Evolutionary conservation across 2,888 invertebrate genomes (phyloP).

Genomic region (Phengaris arion): DNA sequence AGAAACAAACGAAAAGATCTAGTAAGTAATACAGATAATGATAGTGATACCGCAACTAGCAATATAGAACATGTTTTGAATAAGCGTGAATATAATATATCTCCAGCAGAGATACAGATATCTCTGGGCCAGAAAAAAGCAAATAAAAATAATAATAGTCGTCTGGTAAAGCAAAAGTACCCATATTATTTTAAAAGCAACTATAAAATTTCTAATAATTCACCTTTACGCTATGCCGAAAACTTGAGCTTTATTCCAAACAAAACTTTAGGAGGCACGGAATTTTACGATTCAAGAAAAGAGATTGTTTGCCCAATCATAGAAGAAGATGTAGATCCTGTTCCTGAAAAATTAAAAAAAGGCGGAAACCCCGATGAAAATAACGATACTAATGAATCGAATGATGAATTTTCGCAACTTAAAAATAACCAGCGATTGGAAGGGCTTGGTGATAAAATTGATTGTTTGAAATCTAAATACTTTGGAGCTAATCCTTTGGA

Average conservation of each 20-base stretch:
- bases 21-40: slow-evolving; percentile 13
- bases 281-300: slow-evolving; percentile 85
- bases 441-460: slow-evolving; percentile 85
- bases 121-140: slow-evolving; percentile 12
- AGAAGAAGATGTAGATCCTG: slow-evolving; percentile 73
- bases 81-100: slow-evolving; percentile 57
- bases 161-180: slow-evolving; percentile 73
- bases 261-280: slow-evolving; percentile 82
- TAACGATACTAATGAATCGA: slow-evolving; percentile 39
- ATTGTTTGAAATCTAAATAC: slow-evolving; percentile 86
- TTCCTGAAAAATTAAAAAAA: slow-evolving; percentile 73
- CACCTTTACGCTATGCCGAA: slow-evolving; percentile 83
- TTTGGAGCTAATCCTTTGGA: slow-evolving; percentile 87
- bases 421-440: slow-evolving; percentile 75
- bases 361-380: slow-evolving; percentile 52
- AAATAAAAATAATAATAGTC: slow-evolving; percentile 30
- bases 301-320: slow-evolving; percentile 76
- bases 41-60: slow-evolving; percentile 27
- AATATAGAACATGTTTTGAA: slow-evolving; percentile 48
- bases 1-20: slow-evolving; percentile 8
- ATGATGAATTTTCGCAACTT: slow-evolving; percentile 48
- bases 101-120: slow-evolving; percentile 47
- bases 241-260: slow-evolving; percentile 81
- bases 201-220: slow-evolving; percentile 68
- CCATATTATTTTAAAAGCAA: slow-evolving; percentile 81